Base-by-base conservation (phyloP, 2,888 invertebrate species). In the Sympetrum striolatum region DNA sequence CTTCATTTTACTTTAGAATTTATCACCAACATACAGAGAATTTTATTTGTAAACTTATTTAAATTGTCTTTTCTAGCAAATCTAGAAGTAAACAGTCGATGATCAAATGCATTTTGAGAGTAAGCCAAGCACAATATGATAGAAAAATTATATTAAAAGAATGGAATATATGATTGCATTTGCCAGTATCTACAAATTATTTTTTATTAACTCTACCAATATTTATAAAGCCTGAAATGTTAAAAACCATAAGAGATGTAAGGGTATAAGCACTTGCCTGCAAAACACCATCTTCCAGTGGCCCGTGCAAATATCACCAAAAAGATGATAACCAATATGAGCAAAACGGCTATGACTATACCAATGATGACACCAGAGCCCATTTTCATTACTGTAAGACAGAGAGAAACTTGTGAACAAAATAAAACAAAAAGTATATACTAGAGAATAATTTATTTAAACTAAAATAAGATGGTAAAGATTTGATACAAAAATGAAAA, bases 211-310 rank as follows among this genome's bases (percentile, higher is more conserved):
- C 14, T 15, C 14, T 18, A 31, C n/a, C 14, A 4, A 18, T 53
- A 53, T 44, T 44, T 18, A 18, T 53, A 53, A 53, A 14, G 18
- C 8, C 2, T 39, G 10, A 48, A 44, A 81, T n/a, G 53, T 53
- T 82, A 82, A 82, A 53, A 25, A 53, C 15, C 15, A 53, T 31
- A 2, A 31, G 53, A 53, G 8, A 44, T 53, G 14, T 31, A 31
- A 82, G 15, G 35, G n/a, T 10, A 53, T 53, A 31, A 25, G 80
- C 90, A 96, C 97, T 96, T 94, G 97, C 97, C 97, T 94, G 96
- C 96, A 94, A 98, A 98, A 94, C 97, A 98, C 97, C 97, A 97
- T 93, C 97, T 95, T 93, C 97, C 97, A 91, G 97, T 97, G 91
- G 96, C 96, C 92, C 97, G 96, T 90, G 98, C 97, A 93, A 96